These are phyloP conservation scores for Trichopria drosophilae DNA, from an alignment of 2,888 invertebrate genomes.

Conservation along the genomic window DNA sequence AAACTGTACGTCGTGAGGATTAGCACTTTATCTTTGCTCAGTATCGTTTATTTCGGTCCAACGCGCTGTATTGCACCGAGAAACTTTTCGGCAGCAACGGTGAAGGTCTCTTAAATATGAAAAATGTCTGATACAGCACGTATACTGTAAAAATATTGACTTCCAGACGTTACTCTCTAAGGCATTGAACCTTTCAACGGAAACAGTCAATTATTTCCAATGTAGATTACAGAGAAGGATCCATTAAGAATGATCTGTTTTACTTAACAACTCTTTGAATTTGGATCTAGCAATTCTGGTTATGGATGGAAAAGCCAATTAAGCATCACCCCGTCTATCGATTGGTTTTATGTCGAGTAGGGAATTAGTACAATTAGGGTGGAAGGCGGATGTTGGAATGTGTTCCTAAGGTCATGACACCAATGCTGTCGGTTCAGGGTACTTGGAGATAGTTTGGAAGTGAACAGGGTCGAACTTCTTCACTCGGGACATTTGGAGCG, in stretches of 20 bases:
- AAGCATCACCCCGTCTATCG: too few species aligned
- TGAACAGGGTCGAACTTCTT: slow-evolving; percentile 41
- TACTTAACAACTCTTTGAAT: too few species aligned
- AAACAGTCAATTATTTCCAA: too few species aligned
- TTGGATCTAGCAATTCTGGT: too few species aligned
- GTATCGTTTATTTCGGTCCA: slow-evolving; percentile 30
- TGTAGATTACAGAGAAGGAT: too few species aligned
- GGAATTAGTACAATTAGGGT: too few species aligned
- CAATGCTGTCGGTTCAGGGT: slow-evolving; percentile 41
- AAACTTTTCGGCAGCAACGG: slow-evolving; percentile 15
- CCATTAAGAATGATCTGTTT: too few species aligned
- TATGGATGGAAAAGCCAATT: too few species aligned
- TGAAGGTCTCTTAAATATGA: slow-evolving; percentile 7
- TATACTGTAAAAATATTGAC: too few species aligned
- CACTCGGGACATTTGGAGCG: slow-evolving; percentile 26
- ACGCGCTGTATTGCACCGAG: slow-evolving; percentile 7
- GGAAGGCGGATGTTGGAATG: slow-evolving; percentile 32
- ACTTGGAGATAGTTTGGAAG: slow-evolving; percentile 40
- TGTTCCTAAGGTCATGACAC: slow-evolving; percentile 42
- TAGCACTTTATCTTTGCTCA: slow-evolving; percentile 37
- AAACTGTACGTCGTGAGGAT: slow-evolving; percentile 43
- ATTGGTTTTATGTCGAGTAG: too few species aligned
- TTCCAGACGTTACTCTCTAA: too few species aligned
- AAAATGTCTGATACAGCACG: slow-evolving; percentile 7
- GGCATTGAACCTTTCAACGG: too few species aligned